phyloP scores from a whole-genome alignment of 2,888 invertebrate species.

The Dasysyrphus albostriatus region DNA sequence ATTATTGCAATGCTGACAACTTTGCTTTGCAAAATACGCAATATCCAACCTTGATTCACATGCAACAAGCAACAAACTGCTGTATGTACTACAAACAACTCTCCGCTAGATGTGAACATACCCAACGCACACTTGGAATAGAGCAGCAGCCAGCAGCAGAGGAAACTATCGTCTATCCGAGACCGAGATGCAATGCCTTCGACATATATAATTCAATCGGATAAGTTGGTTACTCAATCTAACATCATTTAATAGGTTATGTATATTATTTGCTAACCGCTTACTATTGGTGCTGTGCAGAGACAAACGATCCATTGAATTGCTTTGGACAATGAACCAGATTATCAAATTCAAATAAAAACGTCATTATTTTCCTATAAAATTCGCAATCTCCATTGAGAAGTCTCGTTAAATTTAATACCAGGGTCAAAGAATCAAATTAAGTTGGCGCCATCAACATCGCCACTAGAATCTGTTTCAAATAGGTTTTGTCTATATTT shows the following conservation, averaged over 20 bases:
- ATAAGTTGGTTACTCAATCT: slow-evolving; percentile 53
- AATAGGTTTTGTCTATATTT: slow-evolving; percentile 35
- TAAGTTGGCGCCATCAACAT: slow-evolving; percentile 44
- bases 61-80: not conserved
- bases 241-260: slow-evolving; percentile 49
- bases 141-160: not conserved
- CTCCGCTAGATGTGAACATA: not conserved
- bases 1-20: slow-evolving; percentile 48
- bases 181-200: slow-evolving; percentile 19
- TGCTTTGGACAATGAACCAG: slow-evolving; percentile 20
- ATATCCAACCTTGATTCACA: slow-evolving; percentile 56
- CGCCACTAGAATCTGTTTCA: slow-evolving; percentile 28
- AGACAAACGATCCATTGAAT: slow-evolving; percentile 32
- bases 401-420: slow-evolving; percentile 54
- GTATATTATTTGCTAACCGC: slow-evolving; percentile 11
- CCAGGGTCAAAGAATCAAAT: slow-evolving; percentile 43
- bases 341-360: slow-evolving; percentile 63
- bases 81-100: not conserved
- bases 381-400: slow-evolving; percentile 55
- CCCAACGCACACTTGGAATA: not conserved
- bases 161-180: not conserved
- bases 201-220: slow-evolving; percentile 50
- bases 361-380: slow-evolving; percentile 53
- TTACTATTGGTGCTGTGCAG: not conserved
- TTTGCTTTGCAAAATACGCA: slow-evolving; percentile 31